Percentiles rank a stretch among this genome's conserved stretches.
Conservation (phyloP, 2,797 vertebrate genomes). For the Lindbergichthys nudifrons region DNA sequence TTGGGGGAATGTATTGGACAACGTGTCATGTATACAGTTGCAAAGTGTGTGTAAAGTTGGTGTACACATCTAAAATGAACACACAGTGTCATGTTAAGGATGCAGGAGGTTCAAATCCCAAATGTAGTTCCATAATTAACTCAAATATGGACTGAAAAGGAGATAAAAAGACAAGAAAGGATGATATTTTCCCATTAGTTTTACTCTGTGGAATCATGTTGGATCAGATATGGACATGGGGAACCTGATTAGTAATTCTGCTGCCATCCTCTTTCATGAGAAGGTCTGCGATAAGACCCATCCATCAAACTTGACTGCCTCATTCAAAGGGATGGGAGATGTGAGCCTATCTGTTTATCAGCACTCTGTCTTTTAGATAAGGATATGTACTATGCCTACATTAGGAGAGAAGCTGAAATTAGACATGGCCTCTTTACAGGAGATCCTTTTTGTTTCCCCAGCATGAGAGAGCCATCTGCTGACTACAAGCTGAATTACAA, state of each 20-base stretch:
- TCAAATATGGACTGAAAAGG: slow-evolving; percentile 28
- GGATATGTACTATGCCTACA: slow-evolving; percentile 31
- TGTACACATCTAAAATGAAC: slow-evolving; percentile 33
- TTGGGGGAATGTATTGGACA: neutral
- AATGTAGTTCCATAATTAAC: slow-evolving; percentile 45
- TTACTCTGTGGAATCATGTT: slow-evolving; percentile 57
- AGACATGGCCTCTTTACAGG: slow-evolving; percentile 21
- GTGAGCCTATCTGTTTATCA: slow-evolving; percentile 61
- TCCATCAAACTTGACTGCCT: slow-evolving; percentile 70
- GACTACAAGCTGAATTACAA: slow-evolving; percentile 63
- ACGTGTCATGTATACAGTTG: neutral
- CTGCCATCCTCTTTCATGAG: slow-evolving; percentile 48
- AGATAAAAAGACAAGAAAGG: slow-evolving; percentile 14
- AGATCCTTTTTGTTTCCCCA: slow-evolving; percentile 18
- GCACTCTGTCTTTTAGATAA: slow-evolving; percentile 61
- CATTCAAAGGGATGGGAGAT: slow-evolving; percentile 63
- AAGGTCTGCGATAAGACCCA: slow-evolving; percentile 67
- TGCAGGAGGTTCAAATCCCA: slow-evolving; percentile 32
- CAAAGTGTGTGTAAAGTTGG: too few relatives aligned
- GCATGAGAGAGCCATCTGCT: slow-evolving; percentile 80
- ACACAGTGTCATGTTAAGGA: slow-evolving; percentile 3
- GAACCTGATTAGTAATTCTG: slow-evolving; percentile 64
- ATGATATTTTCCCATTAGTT: slow-evolving; percentile 49
- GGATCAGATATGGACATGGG: slow-evolving; percentile 59
- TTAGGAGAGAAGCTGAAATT: slow-evolving; percentile 26